Percentiles rank a stretch among this genome's conserved stretches.
Evolutionary conservation across 2,113 vertebrate genomes (phyloP).

Genomic region (Lethenteron camtschaticum): DNA sequence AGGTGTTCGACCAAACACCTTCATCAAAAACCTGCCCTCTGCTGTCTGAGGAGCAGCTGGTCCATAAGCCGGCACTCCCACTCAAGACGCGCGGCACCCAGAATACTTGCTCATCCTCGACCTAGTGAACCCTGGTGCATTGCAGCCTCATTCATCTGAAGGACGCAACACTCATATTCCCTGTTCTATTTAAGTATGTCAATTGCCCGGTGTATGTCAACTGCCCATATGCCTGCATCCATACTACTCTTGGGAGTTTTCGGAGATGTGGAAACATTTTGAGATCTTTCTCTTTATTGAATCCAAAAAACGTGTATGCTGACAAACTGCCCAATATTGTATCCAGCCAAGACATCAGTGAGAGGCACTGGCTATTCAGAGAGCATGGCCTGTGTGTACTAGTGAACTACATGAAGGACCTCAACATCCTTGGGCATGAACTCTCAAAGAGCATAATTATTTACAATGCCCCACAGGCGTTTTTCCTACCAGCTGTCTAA

Average conservation of each 20-base stretch:
- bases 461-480: conserved; percentile 99
- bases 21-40: conserved; percentile 97
- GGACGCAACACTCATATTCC: conserved; percentile 91
- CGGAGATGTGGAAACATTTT: conserved; percentile 98
- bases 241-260: conserved; percentile 77
- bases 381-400: conserved; percentile 98
- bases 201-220: conserved; percentile 79
- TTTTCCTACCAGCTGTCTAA: conserved; percentile 70
- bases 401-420: conserved; percentile 97
- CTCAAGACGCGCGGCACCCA: conserved; percentile 92
- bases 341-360: conserved; percentile 94
- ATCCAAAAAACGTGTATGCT: conserved; percentile 91
- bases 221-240: conserved; percentile 56
- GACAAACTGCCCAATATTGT: conserved; percentile 97
- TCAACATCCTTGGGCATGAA: conserved; percentile 94
- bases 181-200: conserved; percentile 95
- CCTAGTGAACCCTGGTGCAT: conserved; percentile 86
- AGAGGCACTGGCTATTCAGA: conserved; percentile 94
- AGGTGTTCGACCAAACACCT: conserved; percentile 99
- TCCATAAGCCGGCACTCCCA: conserved; percentile 79
- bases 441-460: conserved; percentile 99
- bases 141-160: conserved; percentile 98
- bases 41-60: conserved; percentile 86
- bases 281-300: conserved; percentile 99
- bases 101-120: conserved; percentile 91